A percentile compares a stretch with the other conserved stretches of the same genome.
These are phyloP conservation scores for Gymnocephalus cernua DNA, from an alignment of 2,113 vertebrate species.

Conservation along the genomic window DNA sequence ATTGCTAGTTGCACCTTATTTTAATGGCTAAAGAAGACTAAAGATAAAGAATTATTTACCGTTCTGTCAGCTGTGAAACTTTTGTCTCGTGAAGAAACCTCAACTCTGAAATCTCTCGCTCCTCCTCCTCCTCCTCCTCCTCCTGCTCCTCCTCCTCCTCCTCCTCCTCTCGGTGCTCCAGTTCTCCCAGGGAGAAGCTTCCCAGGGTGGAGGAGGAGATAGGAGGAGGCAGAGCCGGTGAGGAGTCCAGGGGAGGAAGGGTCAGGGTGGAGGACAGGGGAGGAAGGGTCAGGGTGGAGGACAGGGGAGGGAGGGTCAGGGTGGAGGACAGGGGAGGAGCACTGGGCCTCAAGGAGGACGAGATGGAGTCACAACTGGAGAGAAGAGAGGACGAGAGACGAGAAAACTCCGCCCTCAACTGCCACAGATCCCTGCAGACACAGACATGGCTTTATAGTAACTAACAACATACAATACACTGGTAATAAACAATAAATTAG, in stretches of 20 bases:
- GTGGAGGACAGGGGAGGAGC: slow-evolving; percentile 62
- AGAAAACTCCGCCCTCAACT: slow-evolving; percentile 88
- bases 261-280: slow-evolving; percentile 28
- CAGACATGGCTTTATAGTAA: background rate
- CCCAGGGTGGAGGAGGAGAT: slow-evolving; percentile 31
- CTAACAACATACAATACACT: too few species aligned
- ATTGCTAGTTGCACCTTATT: too few species aligned
- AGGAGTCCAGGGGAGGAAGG: too few species aligned
- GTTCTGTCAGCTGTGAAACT: slow-evolving; percentile 67
- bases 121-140: slow-evolving; percentile 14
- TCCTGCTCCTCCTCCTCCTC: background rate
- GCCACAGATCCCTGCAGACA: slow-evolving; percentile 87
- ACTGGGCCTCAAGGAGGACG: slow-evolving; percentile 33
- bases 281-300: background rate
- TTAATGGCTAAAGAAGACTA: too few species aligned
- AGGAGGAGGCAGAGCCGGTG: background rate
- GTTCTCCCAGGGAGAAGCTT: slow-evolving; percentile 70
- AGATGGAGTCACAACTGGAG: slow-evolving; percentile 77
- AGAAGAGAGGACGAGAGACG: slow-evolving; percentile 87
- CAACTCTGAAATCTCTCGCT: slow-evolving; percentile 59
- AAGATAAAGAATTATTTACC: slow-evolving; percentile 19
- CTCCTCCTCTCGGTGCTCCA: slow-evolving; percentile 54
- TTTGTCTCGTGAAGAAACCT: slow-evolving; percentile 66
- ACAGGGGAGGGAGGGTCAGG: slow-evolving; percentile 17
- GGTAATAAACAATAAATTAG: too few species aligned